Base-by-base conservation (phyloP, 2,113 vertebrate genomes). In the Xiphophorus maculatus region DNA sequence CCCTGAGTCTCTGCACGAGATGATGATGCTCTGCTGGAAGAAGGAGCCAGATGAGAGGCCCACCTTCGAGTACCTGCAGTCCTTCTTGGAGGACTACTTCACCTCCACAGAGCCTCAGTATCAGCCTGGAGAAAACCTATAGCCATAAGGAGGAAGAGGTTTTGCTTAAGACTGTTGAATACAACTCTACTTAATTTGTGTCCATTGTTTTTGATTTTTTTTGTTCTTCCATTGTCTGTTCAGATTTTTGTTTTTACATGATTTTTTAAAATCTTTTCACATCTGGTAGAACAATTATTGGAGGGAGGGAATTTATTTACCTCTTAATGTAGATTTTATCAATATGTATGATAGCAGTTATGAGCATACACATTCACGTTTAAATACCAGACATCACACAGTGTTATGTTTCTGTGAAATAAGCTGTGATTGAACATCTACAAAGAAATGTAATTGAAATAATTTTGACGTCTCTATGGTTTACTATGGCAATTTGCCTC, bases 21-120 rank as follows among this genome's bases (percentile, higher is more conserved):
- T 98, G 95, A 98, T 98, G 97, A 96, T 96, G 93, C 92, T 95
- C 42, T 98, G 96, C 89, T 98, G 97, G 97, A 98, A 98, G 94
- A 98, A 97, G 86, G 97, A 98, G 71, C 95, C 97, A 2, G 97
- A 98, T 73, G 97, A 98, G 90, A 96, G 97, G 92, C 97, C 97
- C 91, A 98, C 97, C 1, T 98, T 98, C 85, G 97, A 98, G 90
- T 98, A 98, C 91, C 96, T 97, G 72, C 97, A 98, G 93, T 97
- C 96, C 84, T 98, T 98, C 94, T 90, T 98, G 90, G 97, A 98
- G 96, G 97, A 98, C 94, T 98, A 98, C 80, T 98, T 98, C 92
- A 98, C 97, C 86, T 95, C 97, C 91, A 98, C 97, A 81, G 97
- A 98, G 94, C 97, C 97, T 85, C 97, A 97, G 90, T 98, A 98